A percentile compares a stretch with the other conserved stretches of the same genome.
phyloP scores from a whole-genome alignment of 1,140 invertebrate genomes.

The Sipha flava region DNA sequence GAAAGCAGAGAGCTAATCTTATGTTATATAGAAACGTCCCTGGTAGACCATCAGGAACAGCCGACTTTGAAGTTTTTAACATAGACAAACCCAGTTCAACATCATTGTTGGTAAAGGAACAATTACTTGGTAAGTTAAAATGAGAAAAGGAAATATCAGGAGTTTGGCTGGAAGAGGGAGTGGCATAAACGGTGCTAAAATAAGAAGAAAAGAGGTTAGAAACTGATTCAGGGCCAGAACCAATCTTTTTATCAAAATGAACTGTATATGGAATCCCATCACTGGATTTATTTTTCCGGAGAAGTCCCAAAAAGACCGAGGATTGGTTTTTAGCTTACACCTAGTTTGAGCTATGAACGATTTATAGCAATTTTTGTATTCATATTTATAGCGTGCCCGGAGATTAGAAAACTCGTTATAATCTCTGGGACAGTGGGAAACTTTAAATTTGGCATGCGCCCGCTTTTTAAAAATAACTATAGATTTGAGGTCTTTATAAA shows the following conservation, averaged over 20 bases:
- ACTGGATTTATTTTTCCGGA: not conserved
- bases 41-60: not conserved
- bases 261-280: not conserved
- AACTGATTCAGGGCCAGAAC: not conserved
- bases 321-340: not conserved
- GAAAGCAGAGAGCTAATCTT: not conserved
- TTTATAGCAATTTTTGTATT: too few species aligned
- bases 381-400: too few species aligned
- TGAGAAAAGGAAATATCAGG: not conserved
- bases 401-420: too few species aligned
- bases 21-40: not conserved
- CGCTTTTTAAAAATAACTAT: too few species aligned
- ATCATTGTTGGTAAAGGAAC: not conserved
- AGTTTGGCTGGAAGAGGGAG: not conserved
- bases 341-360: not conserved
- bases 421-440: too few species aligned
- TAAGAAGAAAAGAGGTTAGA: not conserved
- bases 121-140: not conserved
- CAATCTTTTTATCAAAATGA: not conserved
- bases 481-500: too few species aligned
- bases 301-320: not conserved
- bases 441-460: too few species aligned
- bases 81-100: not conserved
- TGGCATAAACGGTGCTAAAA: not conserved
- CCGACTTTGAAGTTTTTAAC: not conserved